phyloP scores from a whole-genome alignment of 2,797 vertebrate genomes.

The Sebastes trivittatus region DNA sequence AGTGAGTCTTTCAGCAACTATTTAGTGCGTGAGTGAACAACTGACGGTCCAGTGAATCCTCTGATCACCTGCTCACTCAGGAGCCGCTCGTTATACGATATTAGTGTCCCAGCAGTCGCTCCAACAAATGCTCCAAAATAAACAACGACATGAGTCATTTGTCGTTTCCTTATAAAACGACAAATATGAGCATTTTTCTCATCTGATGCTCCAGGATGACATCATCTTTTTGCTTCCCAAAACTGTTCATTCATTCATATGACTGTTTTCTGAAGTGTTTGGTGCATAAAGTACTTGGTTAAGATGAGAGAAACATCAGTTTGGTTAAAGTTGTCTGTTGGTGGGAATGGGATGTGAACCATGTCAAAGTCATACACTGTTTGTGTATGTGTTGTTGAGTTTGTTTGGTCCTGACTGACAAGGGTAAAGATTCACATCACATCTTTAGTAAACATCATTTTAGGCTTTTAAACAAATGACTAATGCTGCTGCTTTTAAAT shows the following conservation, averaged over 20 bases:
- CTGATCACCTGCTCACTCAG: conserved; percentile 49
- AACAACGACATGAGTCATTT: not conserved
- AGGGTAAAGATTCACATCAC: not conserved
- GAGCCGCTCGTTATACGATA: not conserved
- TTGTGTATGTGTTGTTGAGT: not conserved
- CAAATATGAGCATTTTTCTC: not conserved
- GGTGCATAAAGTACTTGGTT: not conserved
- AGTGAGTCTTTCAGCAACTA: conserved; percentile 55
- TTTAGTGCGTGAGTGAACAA: conserved; percentile 60
- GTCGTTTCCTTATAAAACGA: not conserved
- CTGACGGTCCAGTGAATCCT: conserved; percentile 34
- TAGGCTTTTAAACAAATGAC: conserved; percentile 3
- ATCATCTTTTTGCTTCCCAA: not conserved
- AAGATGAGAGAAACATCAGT: not conserved
- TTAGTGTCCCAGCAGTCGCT: not conserved
- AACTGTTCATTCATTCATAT: not conserved
- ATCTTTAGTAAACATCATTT: not conserved
- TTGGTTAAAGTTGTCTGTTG: not conserved
- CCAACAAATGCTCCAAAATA: not conserved
- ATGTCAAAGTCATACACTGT: not conserved
- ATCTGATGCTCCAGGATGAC: too few relatives aligned
- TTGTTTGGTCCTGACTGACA: not conserved
- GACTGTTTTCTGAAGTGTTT: not conserved
- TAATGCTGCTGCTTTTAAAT: not conserved
- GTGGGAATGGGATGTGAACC: not conserved